Evolutionary conservation across 2,113 vertebrate species (phyloP).

Genomic region (Ictidomys tridecemlineatus): DNA sequence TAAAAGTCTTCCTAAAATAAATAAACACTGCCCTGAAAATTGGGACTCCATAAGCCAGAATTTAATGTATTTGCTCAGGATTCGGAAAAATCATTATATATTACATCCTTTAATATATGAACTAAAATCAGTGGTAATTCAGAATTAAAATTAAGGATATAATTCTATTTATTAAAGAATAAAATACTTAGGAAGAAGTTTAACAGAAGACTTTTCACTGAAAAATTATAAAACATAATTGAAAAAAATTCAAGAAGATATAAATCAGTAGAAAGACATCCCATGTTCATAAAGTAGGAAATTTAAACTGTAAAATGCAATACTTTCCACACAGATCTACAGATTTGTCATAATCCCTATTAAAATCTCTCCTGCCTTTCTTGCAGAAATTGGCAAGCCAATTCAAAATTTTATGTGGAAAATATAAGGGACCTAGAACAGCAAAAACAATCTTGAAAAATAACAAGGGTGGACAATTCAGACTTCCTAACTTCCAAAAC

Average conservation of each 20-base stretch:
- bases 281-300: neutral
- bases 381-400: neutral
- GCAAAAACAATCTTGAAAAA: neutral
- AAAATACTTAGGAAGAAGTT: no score
- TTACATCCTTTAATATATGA: neutral
- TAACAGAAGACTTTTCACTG: neutral
- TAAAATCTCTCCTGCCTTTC: neutral
- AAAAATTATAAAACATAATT: neutral
- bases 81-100: neutral
- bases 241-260: neutral
- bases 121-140: neutral
- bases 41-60: neutral
- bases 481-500: neutral
- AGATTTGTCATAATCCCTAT: neutral
- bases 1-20: neutral
- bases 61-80: neutral
- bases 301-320: neutral
- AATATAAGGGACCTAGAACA: neutral
- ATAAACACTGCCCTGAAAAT: neutral
- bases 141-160: neutral
- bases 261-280: neutral
- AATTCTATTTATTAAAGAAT: neutral
- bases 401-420: neutral
- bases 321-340: neutral
- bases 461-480: neutral